Base-by-base conservation (phyloP, 1,140 invertebrate genomes). In the Plutomurus gul region DNA sequence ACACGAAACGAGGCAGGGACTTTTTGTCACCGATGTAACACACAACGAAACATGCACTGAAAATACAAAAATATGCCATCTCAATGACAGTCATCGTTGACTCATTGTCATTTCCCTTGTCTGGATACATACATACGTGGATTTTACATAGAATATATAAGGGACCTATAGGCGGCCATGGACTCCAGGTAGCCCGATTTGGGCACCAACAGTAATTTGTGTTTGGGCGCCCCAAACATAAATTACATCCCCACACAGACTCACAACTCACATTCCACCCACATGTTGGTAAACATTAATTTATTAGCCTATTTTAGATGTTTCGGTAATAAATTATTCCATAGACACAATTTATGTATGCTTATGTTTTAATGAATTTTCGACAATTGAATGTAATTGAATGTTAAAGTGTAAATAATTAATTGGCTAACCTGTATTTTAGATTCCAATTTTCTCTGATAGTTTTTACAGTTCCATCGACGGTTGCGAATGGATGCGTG, bases 381-480 rank as follows among this genome's bases (percentile, higher is more conserved):
- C n/a, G n/a, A n/a, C n/a, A n/a, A n/a, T n/a, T n/a, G n/a, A n/a
- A n/a, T n/a, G n/a, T n/a, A n/a, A n/a, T n/a, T n/a, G n/a, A 43
- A 43, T n/a, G 40, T 43, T n/a, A 43, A n/a, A 49, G 4, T 37
- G 30, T 8, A 22, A 76, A n/a, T 43, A 20, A 36, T 30, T 22
- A 18, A 27, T 33, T 18, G 39, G 6, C 36, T 74, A 56, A 82
- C 83, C 83, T 96, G 87, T 96, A 97, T 85, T 95, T 95, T 3
- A 96, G 87, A 86, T 96, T 96, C 95, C 95, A 97, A 86, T 96
- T 96, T 86, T 97, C 95, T 30, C 94, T 88, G 36, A 97, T 96
- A 0, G 93, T 90, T 90, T 93, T 86, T 37, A 88, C 86, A 25
- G 84, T 84, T 30, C 84, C 87, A 84, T 84, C 18, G 82, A 84